phyloP scores from a whole-genome alignment of 2,797 vertebrate species.

The Acipenser ruthenus region DNA sequence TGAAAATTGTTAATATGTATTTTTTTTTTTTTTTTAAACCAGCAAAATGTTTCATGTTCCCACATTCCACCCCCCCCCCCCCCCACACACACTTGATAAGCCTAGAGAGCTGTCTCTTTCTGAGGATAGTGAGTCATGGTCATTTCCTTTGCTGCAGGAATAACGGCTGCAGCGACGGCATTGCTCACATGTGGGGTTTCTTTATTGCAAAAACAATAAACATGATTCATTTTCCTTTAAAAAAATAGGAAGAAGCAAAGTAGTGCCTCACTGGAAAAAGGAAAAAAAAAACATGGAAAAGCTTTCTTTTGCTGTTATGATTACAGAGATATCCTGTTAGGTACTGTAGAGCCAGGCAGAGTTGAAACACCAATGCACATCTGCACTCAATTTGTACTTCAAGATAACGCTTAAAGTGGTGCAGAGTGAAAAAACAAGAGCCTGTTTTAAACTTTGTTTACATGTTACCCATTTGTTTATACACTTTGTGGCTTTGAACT shows the following conservation, averaged over 20 bases:
- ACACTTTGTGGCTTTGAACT: no score
- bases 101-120: constrained; percentile 27
- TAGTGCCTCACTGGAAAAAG: constrained; percentile 13
- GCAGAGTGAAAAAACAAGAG: no score
- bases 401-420: no score
- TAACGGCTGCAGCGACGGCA: constrained; percentile 22
- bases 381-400: no score
- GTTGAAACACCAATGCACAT: no score
- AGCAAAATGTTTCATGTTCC: no score
- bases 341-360: no score
- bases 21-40: no score
- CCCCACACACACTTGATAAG: constrained; percentile 17
- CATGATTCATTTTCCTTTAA: background rate
- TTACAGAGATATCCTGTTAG: background rate
- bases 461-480: no score
- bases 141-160: constrained; percentile 37
- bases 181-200: constrained; percentile 22
- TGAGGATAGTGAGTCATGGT: constrained; percentile 32
- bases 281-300: background rate
- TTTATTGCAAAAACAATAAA: constrained; percentile 32
- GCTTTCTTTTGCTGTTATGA: background rate
- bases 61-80: background rate
- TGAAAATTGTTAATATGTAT: no score
- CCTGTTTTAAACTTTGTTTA: no score
- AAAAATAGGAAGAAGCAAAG: constrained; percentile 15